A percentile compares a stretch with the other conserved stretches of the same genome.
These are phyloP conservation scores for Nysson spinosus DNA, from an alignment of 2,888 invertebrate species.

Conservation along the genomic window DNA sequence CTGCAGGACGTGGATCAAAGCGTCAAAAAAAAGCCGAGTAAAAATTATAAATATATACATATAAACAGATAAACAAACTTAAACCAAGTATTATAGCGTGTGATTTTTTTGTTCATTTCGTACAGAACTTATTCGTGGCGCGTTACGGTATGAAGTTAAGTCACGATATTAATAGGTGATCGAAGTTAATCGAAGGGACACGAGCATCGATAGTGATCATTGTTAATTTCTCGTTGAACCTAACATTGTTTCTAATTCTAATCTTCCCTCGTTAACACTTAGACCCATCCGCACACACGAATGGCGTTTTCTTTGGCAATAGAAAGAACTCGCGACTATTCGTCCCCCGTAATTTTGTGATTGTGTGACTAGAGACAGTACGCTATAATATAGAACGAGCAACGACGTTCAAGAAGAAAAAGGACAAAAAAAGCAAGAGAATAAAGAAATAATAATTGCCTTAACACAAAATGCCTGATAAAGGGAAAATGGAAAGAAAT, in stretches of 20 bases:
- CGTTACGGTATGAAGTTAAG: too few species aligned
- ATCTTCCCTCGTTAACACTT: too few species aligned
- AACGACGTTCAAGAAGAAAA: slow-evolving; percentile 12
- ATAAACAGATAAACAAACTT: slow-evolving; percentile 33
- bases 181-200: too few species aligned
- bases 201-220: too few species aligned
- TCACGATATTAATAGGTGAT: too few species aligned
- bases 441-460: slow-evolving; percentile 45
- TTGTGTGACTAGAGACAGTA: slow-evolving; percentile 26
- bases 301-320: too few species aligned
- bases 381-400: slow-evolving; percentile 23
- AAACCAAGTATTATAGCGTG: slow-evolving; percentile 50
- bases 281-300: too few species aligned
- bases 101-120: slow-evolving; percentile 24
- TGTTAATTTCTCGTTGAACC: neutral
- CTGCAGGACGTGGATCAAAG: slow-evolving; percentile 44
- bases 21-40: slow-evolving; percentile 21
- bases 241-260: neutral
- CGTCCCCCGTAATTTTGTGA: slow-evolving; percentile 21
- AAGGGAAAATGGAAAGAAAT: slow-evolving; percentile 12
- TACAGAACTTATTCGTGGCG: slow-evolving; percentile 9
- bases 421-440: neutral
- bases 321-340: slow-evolving; percentile 16
- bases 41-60: slow-evolving; percentile 46
- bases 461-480: slow-evolving; percentile 50